Base-by-base conservation (phyloP, 2,797 vertebrate species). In the Galagoides demidoff region DNA sequence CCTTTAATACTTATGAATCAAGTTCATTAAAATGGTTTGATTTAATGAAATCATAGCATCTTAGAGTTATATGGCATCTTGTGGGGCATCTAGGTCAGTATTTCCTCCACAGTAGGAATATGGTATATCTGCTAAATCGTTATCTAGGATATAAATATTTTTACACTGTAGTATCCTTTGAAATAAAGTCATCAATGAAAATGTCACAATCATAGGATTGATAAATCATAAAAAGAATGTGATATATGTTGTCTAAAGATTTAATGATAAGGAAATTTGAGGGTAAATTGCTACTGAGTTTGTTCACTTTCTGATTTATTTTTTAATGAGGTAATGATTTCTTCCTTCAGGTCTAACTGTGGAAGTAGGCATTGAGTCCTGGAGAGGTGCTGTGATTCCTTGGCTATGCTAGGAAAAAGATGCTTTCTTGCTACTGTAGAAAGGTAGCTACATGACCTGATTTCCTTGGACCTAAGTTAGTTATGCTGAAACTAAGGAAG, bases 1-100 rank as follows among this genome's bases (percentile, higher is more conserved):
- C 73, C 29, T 34, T 82, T 82, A 16, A 57, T 82, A 52, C 34
- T 63, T 95, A 27, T 27, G 79, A 73, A 78, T 95, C 13, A 78
- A 64, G 23, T 95, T 93, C 57, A 77, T 27, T 89, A 76, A 95
- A 91, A 76, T 95, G 88, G 37, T 70, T 85, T 89, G 84, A 91
- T 37, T 73, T 77, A 31, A 49, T 92, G 64, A 81, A 95, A 82
- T 73, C n/a, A 45, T 78, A 55, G 22, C 59, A 37, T 77, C 13
- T 64, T 71, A 78, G 52, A 78, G 12, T 86, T 95, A 29, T 8
- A 37, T 93, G 68, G 29, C 9, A 49, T 92, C 63, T 91, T 86
- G n/a, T 3, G 76, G 71, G 81, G 23, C 52, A 59, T 29, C 0
- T 73, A 82, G 39, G n/a, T 83, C 66, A 93, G 25, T 43, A 17